Conservation (phyloP, 2,888 invertebrate species). For the Oconnorella tubifera region DNA sequence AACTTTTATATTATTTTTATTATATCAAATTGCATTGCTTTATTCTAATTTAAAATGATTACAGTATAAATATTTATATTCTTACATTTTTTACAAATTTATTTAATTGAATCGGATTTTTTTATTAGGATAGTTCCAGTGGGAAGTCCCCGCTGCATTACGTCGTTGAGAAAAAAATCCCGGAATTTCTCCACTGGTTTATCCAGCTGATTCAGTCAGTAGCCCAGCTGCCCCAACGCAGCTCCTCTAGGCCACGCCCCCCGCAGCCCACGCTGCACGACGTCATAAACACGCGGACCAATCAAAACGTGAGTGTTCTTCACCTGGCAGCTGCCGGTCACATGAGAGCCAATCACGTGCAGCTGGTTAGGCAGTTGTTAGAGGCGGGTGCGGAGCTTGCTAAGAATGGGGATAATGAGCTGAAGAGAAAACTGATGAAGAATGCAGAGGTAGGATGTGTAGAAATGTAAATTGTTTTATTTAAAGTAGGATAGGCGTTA, state of each 20-base stretch:
- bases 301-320: background rate
- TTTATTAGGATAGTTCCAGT: background rate
- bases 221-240: background rate
- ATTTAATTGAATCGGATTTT: too few species aligned
- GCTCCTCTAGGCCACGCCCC: background rate
- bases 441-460: background rate
- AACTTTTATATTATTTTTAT: too few species aligned
- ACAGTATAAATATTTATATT: too few species aligned
- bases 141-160: background rate
- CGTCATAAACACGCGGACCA: background rate
- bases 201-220: background rate
- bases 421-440: background rate
- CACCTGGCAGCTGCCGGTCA: background rate
- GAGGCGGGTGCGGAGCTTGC: background rate
- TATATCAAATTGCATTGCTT: too few species aligned
- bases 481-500: too few species aligned
- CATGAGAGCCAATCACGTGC: background rate
- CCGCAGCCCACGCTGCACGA: background rate
- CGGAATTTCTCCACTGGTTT: background rate
- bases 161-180: background rate
- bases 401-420: background rate
- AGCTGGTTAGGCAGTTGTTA: background rate
- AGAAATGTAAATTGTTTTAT: too few species aligned
- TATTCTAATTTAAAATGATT: too few species aligned
- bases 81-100: too few species aligned